Conservation (phyloP, 1,140 invertebrate genomes). For the Aphelenchoides avenae region DNA sequence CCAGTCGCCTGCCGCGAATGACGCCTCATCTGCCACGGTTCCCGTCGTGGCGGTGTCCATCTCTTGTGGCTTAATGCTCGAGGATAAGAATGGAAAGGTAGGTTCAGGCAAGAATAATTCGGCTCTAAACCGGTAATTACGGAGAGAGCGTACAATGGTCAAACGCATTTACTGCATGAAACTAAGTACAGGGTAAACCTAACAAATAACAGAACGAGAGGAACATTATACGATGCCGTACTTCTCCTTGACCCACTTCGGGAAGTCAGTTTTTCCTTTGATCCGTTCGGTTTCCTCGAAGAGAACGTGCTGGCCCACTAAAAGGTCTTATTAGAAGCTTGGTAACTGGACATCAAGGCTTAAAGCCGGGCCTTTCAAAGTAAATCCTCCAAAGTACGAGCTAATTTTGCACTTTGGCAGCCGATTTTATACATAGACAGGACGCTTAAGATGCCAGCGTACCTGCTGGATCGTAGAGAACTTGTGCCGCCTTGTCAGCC, state of each 20-base stretch:
- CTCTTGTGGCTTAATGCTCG: background rate
- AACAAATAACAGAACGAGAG: constrained; percentile 20
- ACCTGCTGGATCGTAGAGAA: constrained; percentile 57
- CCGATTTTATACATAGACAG: too few relatives aligned
- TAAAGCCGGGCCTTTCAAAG: too few relatives aligned
- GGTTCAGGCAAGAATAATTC: too few relatives aligned
- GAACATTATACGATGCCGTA: constrained; percentile 16
- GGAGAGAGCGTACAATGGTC: constrained; percentile 1
- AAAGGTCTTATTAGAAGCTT: constrained; percentile 23
- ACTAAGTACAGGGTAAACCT: constrained; percentile 7
- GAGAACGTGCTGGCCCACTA: constrained; percentile 54
- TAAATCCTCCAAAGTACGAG: too few relatives aligned
- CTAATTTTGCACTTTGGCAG: too few relatives aligned
- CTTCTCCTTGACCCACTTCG: constrained; percentile 35
- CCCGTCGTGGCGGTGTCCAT: constrained; percentile 8
- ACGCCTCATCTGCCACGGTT: too few relatives aligned
- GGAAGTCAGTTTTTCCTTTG: constrained; percentile 52
- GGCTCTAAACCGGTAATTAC: too few relatives aligned
- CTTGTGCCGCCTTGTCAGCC: constrained; percentile 42
- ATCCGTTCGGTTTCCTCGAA: constrained; percentile 50
- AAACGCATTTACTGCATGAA: constrained; percentile 8
- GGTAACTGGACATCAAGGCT: constrained; percentile 12
- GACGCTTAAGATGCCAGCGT: too few relatives aligned
- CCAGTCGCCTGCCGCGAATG: too few relatives aligned
- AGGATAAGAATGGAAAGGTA: background rate